These are phyloP conservation scores for Apoderus coryli DNA, from an alignment of 2,888 invertebrate genomes.

Conservation along the genomic window DNA sequence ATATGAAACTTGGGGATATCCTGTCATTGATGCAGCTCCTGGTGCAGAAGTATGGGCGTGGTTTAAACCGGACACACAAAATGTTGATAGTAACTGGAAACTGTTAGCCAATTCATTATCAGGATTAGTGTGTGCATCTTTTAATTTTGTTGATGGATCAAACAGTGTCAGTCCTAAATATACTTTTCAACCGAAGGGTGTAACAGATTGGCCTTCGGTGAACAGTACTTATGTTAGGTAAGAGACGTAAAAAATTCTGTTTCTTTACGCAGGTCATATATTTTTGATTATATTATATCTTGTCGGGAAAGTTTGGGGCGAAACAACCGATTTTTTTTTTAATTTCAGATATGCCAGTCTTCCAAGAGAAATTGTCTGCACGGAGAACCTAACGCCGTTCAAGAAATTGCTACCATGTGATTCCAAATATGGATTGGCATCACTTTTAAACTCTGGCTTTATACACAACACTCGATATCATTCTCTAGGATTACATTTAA, in stretches of 20 bases:
- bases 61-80: constrained; percentile 54
- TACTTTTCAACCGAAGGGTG: constrained; percentile 65
- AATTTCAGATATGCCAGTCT: constrained; percentile 64
- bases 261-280: too few species aligned
- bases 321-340: too few species aligned
- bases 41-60: constrained; percentile 92
- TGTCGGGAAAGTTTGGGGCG: too few species aligned
- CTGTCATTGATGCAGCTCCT: constrained; percentile 74
- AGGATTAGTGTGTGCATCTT: constrained; percentile 89
- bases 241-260: too few species aligned
- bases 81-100: constrained; percentile 77
- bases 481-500: constrained; percentile 73
- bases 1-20: constrained; percentile 89
- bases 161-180: constrained; percentile 75
- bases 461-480: constrained; percentile 90
- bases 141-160: constrained; percentile 80
- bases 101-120: constrained; percentile 81
- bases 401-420: constrained; percentile 94
- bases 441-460: constrained; percentile 76
- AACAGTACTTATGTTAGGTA: constrained; percentile 27
- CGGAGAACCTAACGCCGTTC: constrained; percentile 98
- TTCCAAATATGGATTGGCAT: constrained; percentile 73
- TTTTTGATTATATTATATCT: too few species aligned
- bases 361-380: constrained; percentile 93
- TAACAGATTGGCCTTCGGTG: constrained; percentile 32